phyloP scores from a whole-genome alignment of 30 jellyfish, hydroid and myxozoan genomes.

The Mastigias papua region DNA sequence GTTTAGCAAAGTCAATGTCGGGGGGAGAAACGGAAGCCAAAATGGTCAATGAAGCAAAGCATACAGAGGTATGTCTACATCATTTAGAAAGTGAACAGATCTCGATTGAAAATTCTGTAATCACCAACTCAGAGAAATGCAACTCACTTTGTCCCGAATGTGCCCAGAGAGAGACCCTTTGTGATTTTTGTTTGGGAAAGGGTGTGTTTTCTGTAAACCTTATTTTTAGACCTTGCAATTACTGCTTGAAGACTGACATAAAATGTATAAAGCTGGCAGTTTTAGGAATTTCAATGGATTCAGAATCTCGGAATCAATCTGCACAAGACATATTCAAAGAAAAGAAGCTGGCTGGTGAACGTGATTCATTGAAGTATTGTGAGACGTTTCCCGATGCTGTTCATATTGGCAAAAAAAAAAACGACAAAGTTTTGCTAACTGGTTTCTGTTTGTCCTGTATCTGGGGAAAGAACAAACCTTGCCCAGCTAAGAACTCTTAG shows the following conservation, averaged over 20 bases:
- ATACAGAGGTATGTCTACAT: neutral
- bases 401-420: conserved; percentile 51
- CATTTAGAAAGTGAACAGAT: neutral
- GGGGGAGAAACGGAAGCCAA: neutral
- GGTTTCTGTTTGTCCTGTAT: conserved; percentile 45
- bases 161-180: neutral
- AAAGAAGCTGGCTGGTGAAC: neutral
- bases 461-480: conserved; percentile 34
- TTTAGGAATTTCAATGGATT: neutral
- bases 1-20: neutral
- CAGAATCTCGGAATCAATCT: neutral
- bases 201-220: neutral
- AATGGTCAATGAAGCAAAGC: neutral
- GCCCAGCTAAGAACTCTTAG: conserved; percentile 26
- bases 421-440: conserved; percentile 50
- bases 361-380: neutral
- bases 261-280: neutral
- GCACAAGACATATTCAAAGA: conserved; percentile 45
- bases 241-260: neutral
- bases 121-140: neutral
- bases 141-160: neutral
- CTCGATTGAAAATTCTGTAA: neutral
- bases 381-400: conserved; percentile 59
- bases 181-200: neutral
- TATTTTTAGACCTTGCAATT: neutral